These are phyloP conservation scores for Terrapene triunguis DNA, from an alignment of 2,113 vertebrate genomes.

Conservation along the genomic window DNA sequence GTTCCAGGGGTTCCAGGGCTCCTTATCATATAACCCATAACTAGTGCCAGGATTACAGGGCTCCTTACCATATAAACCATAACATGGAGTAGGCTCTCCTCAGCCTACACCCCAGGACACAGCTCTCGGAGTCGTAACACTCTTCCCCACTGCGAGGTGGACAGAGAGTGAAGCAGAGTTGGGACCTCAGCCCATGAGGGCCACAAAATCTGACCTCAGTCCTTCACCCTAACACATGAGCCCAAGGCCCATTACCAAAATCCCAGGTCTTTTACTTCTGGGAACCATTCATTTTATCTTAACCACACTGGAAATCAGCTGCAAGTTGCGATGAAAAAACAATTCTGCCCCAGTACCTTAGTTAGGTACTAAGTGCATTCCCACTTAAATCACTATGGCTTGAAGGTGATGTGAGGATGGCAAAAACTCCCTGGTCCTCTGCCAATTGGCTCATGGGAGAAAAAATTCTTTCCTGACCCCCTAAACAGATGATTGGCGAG, in stretches of 20 bases:
- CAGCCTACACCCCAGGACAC: neutral
- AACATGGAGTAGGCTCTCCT: neutral
- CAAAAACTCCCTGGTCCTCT: neutral
- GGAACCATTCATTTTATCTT: neutral
- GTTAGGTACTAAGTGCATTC: neutral
- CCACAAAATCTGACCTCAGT: neutral
- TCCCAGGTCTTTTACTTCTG: too few species aligned
- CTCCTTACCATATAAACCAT: neutral
- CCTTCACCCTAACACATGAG: neutral
- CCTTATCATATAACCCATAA: neutral
- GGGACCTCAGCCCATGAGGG: neutral
- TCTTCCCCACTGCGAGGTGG: neutral
- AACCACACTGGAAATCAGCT: neutral
- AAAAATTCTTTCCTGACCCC: neutral
- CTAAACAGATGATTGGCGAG: neutral
- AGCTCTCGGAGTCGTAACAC: neutral
- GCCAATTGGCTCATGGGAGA: neutral
- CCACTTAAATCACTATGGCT: too few species aligned
- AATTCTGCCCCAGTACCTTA: neutral
- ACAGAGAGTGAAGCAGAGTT: neutral
- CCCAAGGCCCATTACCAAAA: neutral
- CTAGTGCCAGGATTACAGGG: too few species aligned
- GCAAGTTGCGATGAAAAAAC: neutral
- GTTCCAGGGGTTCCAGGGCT: neutral
- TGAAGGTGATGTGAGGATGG: neutral